These are phyloP conservation scores for Drymodes brunneopygia DNA, from an alignment of 2,113 vertebrate genomes.

Conservation along the genomic window DNA sequence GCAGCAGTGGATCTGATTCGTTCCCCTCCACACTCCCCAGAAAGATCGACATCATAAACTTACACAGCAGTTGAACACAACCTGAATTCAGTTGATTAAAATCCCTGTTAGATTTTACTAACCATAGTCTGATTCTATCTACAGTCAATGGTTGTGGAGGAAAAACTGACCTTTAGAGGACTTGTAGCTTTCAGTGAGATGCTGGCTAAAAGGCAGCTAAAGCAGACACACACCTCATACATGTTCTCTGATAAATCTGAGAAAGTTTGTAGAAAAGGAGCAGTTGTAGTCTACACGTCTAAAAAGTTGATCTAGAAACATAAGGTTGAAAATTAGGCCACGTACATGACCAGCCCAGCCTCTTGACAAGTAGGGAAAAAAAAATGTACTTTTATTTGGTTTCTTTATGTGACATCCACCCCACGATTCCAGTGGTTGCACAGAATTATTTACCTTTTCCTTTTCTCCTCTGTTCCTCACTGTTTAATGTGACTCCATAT, in stretches of 20 bases:
- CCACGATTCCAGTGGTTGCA: not conserved
- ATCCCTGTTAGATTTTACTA: not conserved
- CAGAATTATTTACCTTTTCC: slow-evolving; percentile 1
- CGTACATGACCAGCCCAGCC: not conserved
- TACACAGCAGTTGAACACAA: not conserved
- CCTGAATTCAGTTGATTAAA: not conserved
- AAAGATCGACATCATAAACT: accelerated
- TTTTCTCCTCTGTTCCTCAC: not conserved
- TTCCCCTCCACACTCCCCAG: accelerated
- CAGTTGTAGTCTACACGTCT: accelerated
- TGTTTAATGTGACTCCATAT: slow-evolving; percentile 2
- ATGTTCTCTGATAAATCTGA: not conserved
- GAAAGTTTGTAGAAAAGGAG: not conserved
- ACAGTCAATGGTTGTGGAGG: accelerated
- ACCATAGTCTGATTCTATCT: not conserved
- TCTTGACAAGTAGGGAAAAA: not conserved
- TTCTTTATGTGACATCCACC: not conserved
- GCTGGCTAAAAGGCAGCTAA: not conserved
- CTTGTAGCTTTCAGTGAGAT: not conserved
- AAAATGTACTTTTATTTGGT: not conserved
- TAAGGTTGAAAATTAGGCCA: not conserved
- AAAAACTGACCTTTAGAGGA: not conserved
- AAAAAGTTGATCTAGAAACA: not conserved
- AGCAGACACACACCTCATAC: not conserved
- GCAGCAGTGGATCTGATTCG: accelerated